Evolutionary conservation across 2,888 invertebrate species (phyloP), one percentile per base, ranked within the genome.

Genomic region (Carabus problematicus): DNA sequence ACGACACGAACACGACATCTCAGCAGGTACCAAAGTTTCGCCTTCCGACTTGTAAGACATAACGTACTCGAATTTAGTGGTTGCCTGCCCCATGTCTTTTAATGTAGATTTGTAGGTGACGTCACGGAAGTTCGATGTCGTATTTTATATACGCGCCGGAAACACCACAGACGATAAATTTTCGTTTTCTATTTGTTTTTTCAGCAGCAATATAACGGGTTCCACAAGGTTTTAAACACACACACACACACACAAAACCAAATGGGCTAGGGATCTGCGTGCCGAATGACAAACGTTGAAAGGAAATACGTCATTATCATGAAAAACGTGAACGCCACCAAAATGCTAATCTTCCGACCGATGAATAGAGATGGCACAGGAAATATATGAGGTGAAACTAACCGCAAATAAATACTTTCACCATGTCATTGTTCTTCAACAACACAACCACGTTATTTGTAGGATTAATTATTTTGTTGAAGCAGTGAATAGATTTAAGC

Each of bases 71-170:
- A 29, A 29, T 29, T 29, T 29, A 29, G 29, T 29, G 29, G 29
- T 6, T 29, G 29, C 29, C 29, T 29, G 29, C 29, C 29, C 29
- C 6, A 29, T 6, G 29, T 29, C 29, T 29, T 52, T 52, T 18
- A 11, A 52, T 52, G 19, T 52, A 52, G 52, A 52, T 52, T 52
- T 52, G 52, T 52, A 52, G 52, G 18, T 62, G 62, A 62, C 49
- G 45, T 45, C 42, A 41, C 16, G 63, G 63, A 64, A 55, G 19
- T 54, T 52, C 18, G 16, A 39, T 45, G 18, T 40, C 43, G 64
- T 64, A 64, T 64, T 64, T 64, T 56, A 64, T 64, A 56, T 64
- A 64, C 64, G 64, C 55, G 56, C 41, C 54, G 64, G 64, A 64
- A 64, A 64, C 64, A 45, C 14, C 29, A 56, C 19, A 14, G 19